Evolutionary conservation across 2,797 vertebrate species (phyloP).

Genomic region (Odontamblyopus rebecca): DNA sequence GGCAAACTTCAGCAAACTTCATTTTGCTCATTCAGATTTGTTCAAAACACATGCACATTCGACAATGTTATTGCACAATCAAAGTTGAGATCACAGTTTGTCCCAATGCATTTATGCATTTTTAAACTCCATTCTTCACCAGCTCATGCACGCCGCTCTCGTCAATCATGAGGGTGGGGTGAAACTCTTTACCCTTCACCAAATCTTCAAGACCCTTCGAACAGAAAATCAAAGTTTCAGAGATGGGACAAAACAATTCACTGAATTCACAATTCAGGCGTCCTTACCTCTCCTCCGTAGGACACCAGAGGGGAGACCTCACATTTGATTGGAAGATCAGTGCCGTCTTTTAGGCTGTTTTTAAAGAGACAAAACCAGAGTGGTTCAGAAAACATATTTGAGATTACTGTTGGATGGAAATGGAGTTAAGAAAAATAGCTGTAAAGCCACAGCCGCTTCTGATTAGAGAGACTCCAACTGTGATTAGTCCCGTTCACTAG

Average conservation of each 20-base stretch:
- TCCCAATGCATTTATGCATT: constrained; percentile 2
- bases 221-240: constrained; percentile 13
- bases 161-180: constrained; percentile 84
- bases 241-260: background rate
- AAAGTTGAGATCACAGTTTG: constrained; percentile 69
- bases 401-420: constrained; percentile 17
- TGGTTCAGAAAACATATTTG: constrained; percentile 9
- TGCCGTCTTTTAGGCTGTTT: constrained; percentile 91
- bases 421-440: constrained; percentile 44
- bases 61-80: constrained; percentile 72
- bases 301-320: constrained; percentile 95
- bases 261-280: background rate
- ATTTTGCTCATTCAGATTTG: constrained; percentile 23
- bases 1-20: constrained; percentile 41
- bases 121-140: constrained; percentile 88
- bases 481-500: constrained; percentile 59
- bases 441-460: constrained; percentile 55
- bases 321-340: constrained; percentile 92
- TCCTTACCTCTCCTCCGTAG: constrained; percentile 93
- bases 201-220: constrained; percentile 85
- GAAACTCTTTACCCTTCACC: constrained; percentile 85
- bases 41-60: constrained; percentile 14
- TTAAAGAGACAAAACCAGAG: constrained; percentile 22
- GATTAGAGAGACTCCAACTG: constrained; percentile 60
- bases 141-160: constrained; percentile 82